Percentiles rank a stretch among this genome's conserved stretches.
Conservation (phyloP, 2,888 invertebrate species). For the Melanostoma mellinum region DNA sequence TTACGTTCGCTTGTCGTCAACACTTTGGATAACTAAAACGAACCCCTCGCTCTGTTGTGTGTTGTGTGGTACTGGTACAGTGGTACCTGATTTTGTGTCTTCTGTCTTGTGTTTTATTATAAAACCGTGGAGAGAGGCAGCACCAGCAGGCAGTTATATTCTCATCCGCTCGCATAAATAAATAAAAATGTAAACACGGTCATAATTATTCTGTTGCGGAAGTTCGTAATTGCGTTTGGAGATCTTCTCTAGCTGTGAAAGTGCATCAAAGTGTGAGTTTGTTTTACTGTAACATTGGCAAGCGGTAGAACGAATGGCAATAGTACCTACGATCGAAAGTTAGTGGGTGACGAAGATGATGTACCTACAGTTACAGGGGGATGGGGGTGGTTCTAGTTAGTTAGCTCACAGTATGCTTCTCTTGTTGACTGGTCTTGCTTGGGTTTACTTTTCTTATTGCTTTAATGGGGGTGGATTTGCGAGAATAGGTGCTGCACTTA, state of each 20-base stretch:
- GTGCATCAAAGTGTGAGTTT: slow-evolving; percentile 12
- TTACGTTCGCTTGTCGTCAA: slow-evolving; percentile 18
- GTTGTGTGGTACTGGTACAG: no score
- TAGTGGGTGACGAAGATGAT: slow-evolving; percentile 1
- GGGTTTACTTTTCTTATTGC: no score
- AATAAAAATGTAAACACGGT: slow-evolving; percentile 55
- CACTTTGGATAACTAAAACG: background rate
- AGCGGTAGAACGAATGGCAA: no score
- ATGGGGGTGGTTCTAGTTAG: no score
- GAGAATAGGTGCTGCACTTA: slow-evolving; percentile 53
- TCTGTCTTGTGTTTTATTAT: slow-evolving; percentile 4
- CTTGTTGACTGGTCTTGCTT: no score
- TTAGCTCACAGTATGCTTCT: no score
- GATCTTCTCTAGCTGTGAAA: slow-evolving; percentile 25
- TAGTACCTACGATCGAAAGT: slow-evolving; percentile 15
- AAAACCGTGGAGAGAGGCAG: no score
- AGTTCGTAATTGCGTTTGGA: slow-evolving; percentile 44
- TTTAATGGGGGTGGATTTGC: slow-evolving; percentile 4
- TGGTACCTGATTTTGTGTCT: slow-evolving; percentile 5
- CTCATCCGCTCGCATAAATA: slow-evolving; percentile 10
- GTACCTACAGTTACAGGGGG: no score
- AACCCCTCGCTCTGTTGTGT: no score
- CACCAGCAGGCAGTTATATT: slow-evolving; percentile 5
- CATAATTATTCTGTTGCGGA: slow-evolving; percentile 58
- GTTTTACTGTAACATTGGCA: slow-evolving; percentile 1